Evolutionary conservation across 2,797 vertebrate species (phyloP).

Genomic region (Myotis daubentonii): DNA sequence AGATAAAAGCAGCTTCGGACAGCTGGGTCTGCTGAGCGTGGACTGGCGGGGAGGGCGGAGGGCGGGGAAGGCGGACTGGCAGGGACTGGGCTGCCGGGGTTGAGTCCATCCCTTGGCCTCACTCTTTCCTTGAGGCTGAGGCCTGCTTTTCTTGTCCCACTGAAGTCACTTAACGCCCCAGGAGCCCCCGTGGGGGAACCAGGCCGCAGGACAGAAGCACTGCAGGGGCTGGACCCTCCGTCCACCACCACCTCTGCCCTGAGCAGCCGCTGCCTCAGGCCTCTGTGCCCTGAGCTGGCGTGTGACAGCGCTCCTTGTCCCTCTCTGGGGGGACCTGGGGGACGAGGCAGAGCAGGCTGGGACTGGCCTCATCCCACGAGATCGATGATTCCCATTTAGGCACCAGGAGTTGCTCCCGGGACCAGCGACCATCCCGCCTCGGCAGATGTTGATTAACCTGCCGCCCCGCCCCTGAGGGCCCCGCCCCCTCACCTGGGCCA

Average conservation of each 20-base stretch:
- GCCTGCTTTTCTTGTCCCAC: neutral
- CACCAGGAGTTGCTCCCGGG: neutral
- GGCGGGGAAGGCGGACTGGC: too few relatives aligned
- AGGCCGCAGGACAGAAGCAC: neutral
- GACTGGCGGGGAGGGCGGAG: too few relatives aligned
- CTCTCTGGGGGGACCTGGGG: neutral
- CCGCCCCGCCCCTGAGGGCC: neutral
- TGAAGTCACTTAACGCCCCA: neutral
- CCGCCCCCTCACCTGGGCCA: conserved; percentile 89
- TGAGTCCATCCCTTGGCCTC: neutral
- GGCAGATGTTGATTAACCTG: neutral
- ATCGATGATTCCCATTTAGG: neutral
- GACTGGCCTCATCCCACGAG: neutral
- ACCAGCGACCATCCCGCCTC: neutral
- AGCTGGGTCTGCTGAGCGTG: neutral
- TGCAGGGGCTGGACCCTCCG: neutral
- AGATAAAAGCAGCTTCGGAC: neutral
- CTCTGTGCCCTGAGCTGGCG: neutral
- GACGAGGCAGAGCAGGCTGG: neutral
- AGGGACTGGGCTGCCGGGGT: too few relatives aligned
- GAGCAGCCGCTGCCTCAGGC: neutral
- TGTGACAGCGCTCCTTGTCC: neutral
- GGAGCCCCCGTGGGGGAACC: too few relatives aligned
- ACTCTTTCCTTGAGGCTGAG: neutral
- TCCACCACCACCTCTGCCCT: neutral